These are phyloP conservation scores for Zygothrica quintamaculata DNA, from an alignment of 2,888 invertebrate species.

Conservation along the genomic window DNA sequence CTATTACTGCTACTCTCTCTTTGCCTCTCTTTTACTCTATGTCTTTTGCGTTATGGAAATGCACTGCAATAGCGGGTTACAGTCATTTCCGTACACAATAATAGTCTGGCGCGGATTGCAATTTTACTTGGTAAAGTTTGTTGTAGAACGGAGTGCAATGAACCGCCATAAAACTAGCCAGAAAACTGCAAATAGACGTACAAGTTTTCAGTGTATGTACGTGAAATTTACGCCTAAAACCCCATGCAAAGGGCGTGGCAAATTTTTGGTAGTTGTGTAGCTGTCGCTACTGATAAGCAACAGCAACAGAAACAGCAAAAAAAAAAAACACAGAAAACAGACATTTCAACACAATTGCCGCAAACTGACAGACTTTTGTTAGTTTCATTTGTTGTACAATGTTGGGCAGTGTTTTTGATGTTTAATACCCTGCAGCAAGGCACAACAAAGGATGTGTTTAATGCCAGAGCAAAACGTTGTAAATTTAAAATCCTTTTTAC, in stretches of 20 bases:
- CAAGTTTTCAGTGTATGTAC: conserved; percentile 51
- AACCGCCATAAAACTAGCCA: conserved; percentile 42
- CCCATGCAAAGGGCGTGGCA: conserved; percentile 4
- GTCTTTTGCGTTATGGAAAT: not conserved
- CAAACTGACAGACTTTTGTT: conserved; percentile 49
- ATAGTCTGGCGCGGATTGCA: conserved; percentile 64
- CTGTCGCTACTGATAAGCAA: conserved; percentile 51
- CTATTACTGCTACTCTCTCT: not conserved
- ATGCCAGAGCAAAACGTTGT: too few species aligned
- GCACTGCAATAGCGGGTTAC: conserved; percentile 43
- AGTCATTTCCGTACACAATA: conserved; percentile 72
- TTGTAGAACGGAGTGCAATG: conserved; percentile 59
- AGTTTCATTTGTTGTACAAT: conserved; percentile 27
- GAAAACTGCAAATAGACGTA: conserved; percentile 29
- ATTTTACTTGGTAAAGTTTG: conserved; percentile 39
- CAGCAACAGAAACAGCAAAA: conserved; percentile 1
- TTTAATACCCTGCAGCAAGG: conserved; percentile 21
- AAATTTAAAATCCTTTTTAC: too few species aligned
- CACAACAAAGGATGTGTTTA: not conserved
- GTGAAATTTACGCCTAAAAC: conserved; percentile 60
- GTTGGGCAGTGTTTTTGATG: conserved; percentile 31
- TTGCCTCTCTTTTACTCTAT: not conserved
- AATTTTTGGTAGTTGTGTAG: conserved; percentile 15
- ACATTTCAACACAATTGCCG: conserved; percentile 38
- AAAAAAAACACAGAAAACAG: conserved; percentile 15